A percentile compares a stretch with the other conserved stretches of the same genome.
phyloP scores from a whole-genome alignment of 2,888 invertebrate genomes.

The Lasioglossum leucozonium region DNA sequence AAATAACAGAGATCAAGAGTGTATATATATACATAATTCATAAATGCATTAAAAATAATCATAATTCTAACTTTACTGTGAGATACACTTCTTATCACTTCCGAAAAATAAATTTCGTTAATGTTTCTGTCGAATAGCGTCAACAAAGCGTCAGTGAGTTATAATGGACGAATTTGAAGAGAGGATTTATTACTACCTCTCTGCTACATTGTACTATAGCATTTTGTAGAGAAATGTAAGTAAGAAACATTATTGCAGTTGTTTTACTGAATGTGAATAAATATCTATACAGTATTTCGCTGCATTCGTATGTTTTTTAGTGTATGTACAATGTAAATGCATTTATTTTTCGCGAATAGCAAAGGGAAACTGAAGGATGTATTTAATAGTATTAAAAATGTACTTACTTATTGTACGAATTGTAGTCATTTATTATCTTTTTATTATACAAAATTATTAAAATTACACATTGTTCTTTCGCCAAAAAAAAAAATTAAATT shows the following conservation, averaged over 20 bases:
- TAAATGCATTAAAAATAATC: slow-evolving; percentile 27
- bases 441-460: slow-evolving; percentile 32
- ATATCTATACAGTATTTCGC: slow-evolving; percentile 45
- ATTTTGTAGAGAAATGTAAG: slow-evolving; percentile 61
- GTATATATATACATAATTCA: slow-evolving; percentile 26
- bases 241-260: slow-evolving; percentile 65
- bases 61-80: slow-evolving; percentile 39
- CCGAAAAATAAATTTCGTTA: slow-evolving; percentile 26
- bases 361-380: slow-evolving; percentile 1
- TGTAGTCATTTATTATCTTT: slow-evolving; percentile 45
- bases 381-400: slow-evolving; percentile 18
- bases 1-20: slow-evolving; percentile 26
- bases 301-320: slow-evolving; percentile 22
- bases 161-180: background rate
- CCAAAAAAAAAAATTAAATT: background rate
- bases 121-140: slow-evolving; percentile 27
- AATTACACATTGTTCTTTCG: slow-evolving; percentile 29
- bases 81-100: slow-evolving; percentile 32
- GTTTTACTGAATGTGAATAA: slow-evolving; percentile 71
- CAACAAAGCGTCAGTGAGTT: slow-evolving; percentile 5
- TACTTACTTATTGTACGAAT: slow-evolving; percentile 29
- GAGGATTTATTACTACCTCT: slow-evolving; percentile 28
- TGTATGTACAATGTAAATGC: slow-evolving; percentile 35
- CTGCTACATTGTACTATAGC: slow-evolving; percentile 54
- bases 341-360: slow-evolving; percentile 10